Evolutionary conservation across 2,113 vertebrate species (phyloP).

Genomic region (Prinia subflava): DNA sequence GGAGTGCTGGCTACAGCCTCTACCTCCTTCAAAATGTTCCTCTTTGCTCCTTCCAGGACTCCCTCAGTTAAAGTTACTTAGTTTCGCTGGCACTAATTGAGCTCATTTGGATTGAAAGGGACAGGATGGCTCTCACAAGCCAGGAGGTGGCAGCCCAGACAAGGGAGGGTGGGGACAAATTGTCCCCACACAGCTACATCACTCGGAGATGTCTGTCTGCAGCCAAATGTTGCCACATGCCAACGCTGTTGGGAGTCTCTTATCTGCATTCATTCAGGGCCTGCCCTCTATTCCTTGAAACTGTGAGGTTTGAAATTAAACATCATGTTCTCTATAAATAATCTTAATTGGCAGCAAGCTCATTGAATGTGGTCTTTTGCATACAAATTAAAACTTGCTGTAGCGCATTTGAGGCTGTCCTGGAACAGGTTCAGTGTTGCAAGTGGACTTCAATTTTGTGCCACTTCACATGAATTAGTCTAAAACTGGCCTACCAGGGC

Average conservation of each 20-base stretch:
- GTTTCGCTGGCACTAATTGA: background rate
- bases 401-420: background rate
- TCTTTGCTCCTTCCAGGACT: background rate
- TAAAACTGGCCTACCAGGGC: background rate
- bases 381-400: background rate
- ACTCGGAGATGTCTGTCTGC: background rate
- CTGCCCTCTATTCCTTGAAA: background rate
- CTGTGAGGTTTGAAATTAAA: background rate
- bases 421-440: background rate
- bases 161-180: background rate
- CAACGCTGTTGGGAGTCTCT: background rate
- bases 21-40: background rate
- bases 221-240: background rate
- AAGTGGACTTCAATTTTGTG: background rate
- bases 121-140: background rate
- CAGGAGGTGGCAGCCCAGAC: background rate
- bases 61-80: background rate
- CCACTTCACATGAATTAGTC: background rate
- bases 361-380: background rate
- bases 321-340: background rate
- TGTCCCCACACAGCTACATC: accelerated
- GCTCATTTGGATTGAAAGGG: background rate
- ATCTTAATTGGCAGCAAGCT: constrained; percentile 14
- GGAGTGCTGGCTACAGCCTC: background rate
- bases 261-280: background rate